These are phyloP conservation scores for Tapera naevia DNA, from an alignment of 2,797 vertebrate species.

Conservation along the genomic window DNA sequence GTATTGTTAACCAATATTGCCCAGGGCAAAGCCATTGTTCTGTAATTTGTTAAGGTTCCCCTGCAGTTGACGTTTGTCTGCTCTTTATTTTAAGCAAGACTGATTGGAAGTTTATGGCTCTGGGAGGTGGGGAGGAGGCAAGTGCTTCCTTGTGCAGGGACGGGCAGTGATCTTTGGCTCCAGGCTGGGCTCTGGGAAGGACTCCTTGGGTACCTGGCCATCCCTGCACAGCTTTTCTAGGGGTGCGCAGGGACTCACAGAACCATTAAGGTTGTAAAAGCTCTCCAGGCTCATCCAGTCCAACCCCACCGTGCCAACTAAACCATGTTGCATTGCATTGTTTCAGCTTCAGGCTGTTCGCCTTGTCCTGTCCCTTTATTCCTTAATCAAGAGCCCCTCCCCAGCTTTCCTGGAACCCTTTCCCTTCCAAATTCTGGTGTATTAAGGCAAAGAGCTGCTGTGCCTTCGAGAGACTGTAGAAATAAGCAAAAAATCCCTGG, in stretches of 20 bases:
- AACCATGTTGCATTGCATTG: rapidly evolving
- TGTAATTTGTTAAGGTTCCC: not conserved
- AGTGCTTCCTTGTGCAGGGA: rapidly evolving
- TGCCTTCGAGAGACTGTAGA: not conserved
- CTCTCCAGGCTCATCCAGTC: too few species aligned
- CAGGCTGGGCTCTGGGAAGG: not conserved
- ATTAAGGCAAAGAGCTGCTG: not conserved
- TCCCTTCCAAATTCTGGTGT: rapidly evolving
- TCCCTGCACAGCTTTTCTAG: not conserved
- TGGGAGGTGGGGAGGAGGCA: not conserved
- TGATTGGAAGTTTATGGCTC: not conserved
- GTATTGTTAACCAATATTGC: not conserved
- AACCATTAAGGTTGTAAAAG: too few species aligned
- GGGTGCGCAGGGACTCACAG: not conserved
- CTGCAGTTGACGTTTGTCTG: not conserved
- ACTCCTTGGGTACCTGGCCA: too few species aligned
- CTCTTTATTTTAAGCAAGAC: not conserved
- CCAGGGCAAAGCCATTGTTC: not conserved
- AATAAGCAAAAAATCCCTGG: not conserved
- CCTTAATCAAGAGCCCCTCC: too few species aligned
- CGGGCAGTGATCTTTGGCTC: not conserved
- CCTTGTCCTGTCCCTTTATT: too few species aligned
- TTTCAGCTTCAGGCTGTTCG: not conserved
- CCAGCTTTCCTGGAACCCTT: too few species aligned
- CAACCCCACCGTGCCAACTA: too few species aligned